Evolutionary conservation across 2,888 invertebrate genomes (phyloP), one percentile per base, ranked within the genome.

Genomic region (Tholera decimalis): DNA sequence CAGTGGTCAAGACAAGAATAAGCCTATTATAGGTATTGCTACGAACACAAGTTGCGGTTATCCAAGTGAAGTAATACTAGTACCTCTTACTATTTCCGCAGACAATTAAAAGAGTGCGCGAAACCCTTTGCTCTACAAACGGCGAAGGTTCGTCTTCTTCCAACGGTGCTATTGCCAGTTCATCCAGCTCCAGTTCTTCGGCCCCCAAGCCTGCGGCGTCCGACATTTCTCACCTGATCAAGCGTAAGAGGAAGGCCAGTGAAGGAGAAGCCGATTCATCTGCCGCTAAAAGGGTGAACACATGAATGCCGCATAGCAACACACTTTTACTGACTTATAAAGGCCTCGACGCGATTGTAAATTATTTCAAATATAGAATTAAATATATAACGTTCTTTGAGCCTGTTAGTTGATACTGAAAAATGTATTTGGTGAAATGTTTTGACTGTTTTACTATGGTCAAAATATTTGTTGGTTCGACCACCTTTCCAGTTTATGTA

Each of bases 181-280:
- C 47, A 11, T 47, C 47, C 11, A 18, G 47, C 2, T 47, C 87
- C 54, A 85, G 87, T 43, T 82, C 91, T 0, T 67, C 92, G 5
- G 89, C 93, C 20, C 89, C 96, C 22, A 97, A 97, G 84, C 97
- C 97, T 28, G 97, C 96, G 0, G 97, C 96, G 0, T 97, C 96
- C 11, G 97, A 98, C 86, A 98, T 98, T 74, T 97, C 98, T 0
- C 98, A 98, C 91, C 96, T 98, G 64, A 97, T 98, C 73, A 97
- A 97, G 83, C 94, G 97, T 75, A 98, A 98, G 91, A 95, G 97
- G 79, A 98, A 98, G 91, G 93, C 96, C 0, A 97, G 97, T 39
- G 97, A 97, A 6, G 88, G 96, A 0, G 97, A 97, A 18, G 91
- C 93, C 0, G 96, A 96, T 24, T 90, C 93, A 0, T 93, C 95